Percentiles rank a stretch among this genome's conserved stretches.
Conservation (phyloP, 2,888 invertebrate species). For the Morpho deidamia region DNA sequence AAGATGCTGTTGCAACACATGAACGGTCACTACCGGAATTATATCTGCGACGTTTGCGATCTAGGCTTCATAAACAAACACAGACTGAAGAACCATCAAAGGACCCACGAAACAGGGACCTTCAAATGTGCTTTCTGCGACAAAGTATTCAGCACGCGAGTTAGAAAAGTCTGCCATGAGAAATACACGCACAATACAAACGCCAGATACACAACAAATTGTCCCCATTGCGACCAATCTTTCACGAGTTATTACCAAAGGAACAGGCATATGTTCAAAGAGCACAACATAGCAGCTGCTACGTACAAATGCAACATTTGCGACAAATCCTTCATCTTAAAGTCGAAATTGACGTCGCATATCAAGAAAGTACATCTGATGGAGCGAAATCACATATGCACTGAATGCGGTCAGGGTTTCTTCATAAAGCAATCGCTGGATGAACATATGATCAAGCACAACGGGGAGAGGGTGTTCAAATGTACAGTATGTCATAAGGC, state of each 20-base stretch:
- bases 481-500: constrained; percentile 58
- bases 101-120: constrained; percentile 51
- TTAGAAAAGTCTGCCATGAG: constrained; percentile 55
- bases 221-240: constrained; percentile 55
- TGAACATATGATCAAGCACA: constrained; percentile 66
- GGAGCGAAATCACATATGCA: constrained; percentile 63
- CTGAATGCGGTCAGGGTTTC: constrained; percentile 59
- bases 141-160: constrained; percentile 52
- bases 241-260: constrained; percentile 63
- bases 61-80: constrained; percentile 61
- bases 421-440: constrained; percentile 61
- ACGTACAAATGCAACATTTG: constrained; percentile 65
- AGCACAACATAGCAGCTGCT: constrained; percentile 53
- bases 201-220: constrained; percentile 56
- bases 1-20: constrained; percentile 65
- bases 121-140: constrained; percentile 60
- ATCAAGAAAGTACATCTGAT: constrained; percentile 65
- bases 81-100: constrained; percentile 51
- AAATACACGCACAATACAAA: constrained; percentile 57
- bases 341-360: constrained; percentile 59
- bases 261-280: constrained; percentile 57
- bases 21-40: constrained; percentile 66
- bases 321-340: constrained; percentile 58
- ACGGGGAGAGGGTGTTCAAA: constrained; percentile 56
- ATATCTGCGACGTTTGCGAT: constrained; percentile 59